Evolutionary conservation across 2,113 vertebrate genomes (phyloP).

Genomic region (Cyprinodon tularosa): DNA sequence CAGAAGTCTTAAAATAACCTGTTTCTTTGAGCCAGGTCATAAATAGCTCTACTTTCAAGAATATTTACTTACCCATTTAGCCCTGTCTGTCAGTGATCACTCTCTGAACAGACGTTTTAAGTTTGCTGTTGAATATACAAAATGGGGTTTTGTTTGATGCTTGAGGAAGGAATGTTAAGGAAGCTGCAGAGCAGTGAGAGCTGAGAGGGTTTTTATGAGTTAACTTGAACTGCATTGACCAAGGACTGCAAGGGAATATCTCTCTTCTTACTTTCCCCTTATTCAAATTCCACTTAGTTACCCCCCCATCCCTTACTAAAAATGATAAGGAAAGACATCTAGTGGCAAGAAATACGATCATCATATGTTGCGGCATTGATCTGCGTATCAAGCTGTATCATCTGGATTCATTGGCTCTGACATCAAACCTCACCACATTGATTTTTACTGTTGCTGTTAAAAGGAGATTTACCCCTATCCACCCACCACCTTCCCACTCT

Average conservation of each 20-base stretch:
- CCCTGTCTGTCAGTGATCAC: constrained; percentile 10
- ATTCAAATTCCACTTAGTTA: constrained; percentile 7
- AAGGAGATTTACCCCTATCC: constrained; percentile 39
- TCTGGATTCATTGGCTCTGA: constrained; percentile 55
- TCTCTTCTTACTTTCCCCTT: constrained; percentile 20
- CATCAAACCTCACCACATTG: constrained; percentile 57
- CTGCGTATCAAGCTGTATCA: constrained; percentile 52
- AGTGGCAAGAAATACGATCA: constrained; percentile 55
- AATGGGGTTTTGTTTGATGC: constrained; percentile 27
- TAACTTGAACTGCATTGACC: not conserved
- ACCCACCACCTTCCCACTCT: not conserved
- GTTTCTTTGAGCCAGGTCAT: not conserved
- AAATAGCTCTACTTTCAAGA: not conserved
- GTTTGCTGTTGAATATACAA: constrained; percentile 22
- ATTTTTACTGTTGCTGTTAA: constrained; percentile 57
- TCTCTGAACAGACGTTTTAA: not conserved
- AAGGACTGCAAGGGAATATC: constrained; percentile 24
- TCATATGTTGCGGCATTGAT: constrained; percentile 66
- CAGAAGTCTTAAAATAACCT: not conserved
- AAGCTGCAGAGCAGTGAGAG: not conserved
- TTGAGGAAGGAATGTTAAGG: constrained; percentile 33
- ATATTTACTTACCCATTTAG: not conserved
- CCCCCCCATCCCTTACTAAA: constrained; percentile 18
- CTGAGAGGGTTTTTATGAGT: constrained; percentile 28
- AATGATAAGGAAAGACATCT: constrained; percentile 56